phyloP scores from a whole-genome alignment of 2,797 vertebrate genomes.

The Aulostomus chinensis region DNA sequence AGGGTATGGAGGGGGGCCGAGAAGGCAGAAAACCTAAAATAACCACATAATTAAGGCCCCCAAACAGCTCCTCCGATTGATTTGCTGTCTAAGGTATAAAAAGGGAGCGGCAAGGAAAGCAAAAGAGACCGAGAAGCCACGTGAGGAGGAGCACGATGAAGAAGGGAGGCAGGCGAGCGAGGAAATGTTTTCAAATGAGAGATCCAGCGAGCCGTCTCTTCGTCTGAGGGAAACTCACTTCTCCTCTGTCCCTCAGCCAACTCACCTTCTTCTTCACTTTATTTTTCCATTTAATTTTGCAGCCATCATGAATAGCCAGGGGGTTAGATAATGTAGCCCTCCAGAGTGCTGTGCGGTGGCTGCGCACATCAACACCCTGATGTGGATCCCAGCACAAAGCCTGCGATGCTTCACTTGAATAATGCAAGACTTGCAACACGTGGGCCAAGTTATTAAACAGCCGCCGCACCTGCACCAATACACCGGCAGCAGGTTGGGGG shows the following conservation, averaged over 20 bases:
- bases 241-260: too few species aligned
- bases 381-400: slow-evolving; percentile 37
- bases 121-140: slow-evolving; percentile 26
- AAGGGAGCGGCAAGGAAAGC: slow-evolving; percentile 15
- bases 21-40: slow-evolving; percentile 52
- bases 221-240: slow-evolving; percentile 26
- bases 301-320: too few species aligned
- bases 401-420: slow-evolving; percentile 43
- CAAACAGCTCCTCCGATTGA: slow-evolving; percentile 60
- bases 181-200: slow-evolving; percentile 48
- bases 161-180: neutral
- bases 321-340: too few species aligned
- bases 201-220: too few species aligned
- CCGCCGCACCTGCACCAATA: slow-evolving; percentile 43
- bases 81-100: slow-evolving; percentile 58
- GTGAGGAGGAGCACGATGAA: slow-evolving; percentile 12
- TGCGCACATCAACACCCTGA: too few species aligned
- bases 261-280: slow-evolving; percentile 1
- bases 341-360: too few species aligned
- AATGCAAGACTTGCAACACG: slow-evolving; percentile 43
- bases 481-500: slow-evolving; percentile 52
- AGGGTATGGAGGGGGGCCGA: slow-evolving; percentile 34
- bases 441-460: slow-evolving; percentile 50
- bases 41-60: slow-evolving; percentile 62
- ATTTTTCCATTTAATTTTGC: too few species aligned